Conservation (phyloP, 2,797 vertebrate species). For the Toxotes lorentzi region DNA sequence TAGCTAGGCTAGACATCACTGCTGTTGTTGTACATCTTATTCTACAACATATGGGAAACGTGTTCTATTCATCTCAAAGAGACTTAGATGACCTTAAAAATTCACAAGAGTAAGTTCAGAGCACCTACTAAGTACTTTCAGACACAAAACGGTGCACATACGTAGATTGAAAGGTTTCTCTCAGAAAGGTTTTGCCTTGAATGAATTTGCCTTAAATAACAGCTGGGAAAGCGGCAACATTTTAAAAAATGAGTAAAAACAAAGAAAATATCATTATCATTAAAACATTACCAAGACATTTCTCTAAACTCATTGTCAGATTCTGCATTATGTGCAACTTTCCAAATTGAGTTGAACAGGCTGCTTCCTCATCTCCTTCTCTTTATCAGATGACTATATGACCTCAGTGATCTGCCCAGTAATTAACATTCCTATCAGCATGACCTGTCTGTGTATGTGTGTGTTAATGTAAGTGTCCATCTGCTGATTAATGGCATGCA, state of each 20-base stretch:
- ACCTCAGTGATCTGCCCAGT: slow-evolving; percentile 66
- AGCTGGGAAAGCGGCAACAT: background rate
- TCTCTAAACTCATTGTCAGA: slow-evolving; percentile 7
- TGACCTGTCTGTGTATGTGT: slow-evolving; percentile 61
- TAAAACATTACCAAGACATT: background rate
- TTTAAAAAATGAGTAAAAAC: background rate
- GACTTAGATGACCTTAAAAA: background rate
- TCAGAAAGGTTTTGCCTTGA: background rate
- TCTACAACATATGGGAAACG: background rate
- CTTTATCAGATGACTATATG: slow-evolving; percentile 63
- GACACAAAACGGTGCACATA: background rate
- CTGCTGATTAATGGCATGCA: slow-evolving; percentile 79
- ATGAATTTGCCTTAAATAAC: background rate
- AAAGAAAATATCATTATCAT: background rate
- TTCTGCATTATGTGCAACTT: slow-evolving; percentile 8
- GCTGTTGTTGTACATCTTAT: background rate
- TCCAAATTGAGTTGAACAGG: slow-evolving; percentile 31
- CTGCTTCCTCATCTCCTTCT: slow-evolving; percentile 35
- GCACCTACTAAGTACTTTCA: background rate
- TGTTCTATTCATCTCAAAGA: slow-evolving; percentile 5
- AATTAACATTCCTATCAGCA: slow-evolving; percentile 75
- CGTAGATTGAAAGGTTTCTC: background rate
- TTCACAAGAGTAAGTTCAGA: background rate
- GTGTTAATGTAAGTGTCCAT: slow-evolving; percentile 74
- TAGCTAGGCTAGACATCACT: background rate